Evolutionary conservation across 2,797 vertebrate genomes (phyloP), one percentile per base, ranked within the genome.

Genomic region (Emydoidea blandingii): DNA sequence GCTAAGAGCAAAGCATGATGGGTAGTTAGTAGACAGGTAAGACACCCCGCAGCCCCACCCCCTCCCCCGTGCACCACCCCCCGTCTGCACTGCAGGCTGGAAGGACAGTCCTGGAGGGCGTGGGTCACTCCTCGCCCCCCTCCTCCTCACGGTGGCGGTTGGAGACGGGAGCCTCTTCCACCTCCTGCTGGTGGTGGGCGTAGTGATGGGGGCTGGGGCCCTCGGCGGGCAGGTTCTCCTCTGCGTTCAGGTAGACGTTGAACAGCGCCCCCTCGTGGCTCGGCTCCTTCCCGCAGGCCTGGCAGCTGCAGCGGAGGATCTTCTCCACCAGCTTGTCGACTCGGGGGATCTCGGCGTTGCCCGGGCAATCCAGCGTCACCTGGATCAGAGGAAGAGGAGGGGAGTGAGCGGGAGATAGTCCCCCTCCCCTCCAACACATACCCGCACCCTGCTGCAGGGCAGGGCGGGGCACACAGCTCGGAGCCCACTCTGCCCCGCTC

Each of bases 251-350:
- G 91, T 99, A 99, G 81, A 99, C 98, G 27, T 99, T 99, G 98
- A 99, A 98, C 92, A 99, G 98, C 47, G 98, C 98, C 94, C 99
- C 99, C 97, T 99, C 99, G 76, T 99, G 99, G 96, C 96, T 98
- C 0, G 98, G 98, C 83, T 99, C 99, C 97, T 99, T 99, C 96
- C 99, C 99, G 1, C 99, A 99, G 0, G 99, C 99, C 98, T 99
- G 99, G 98, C 99, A 99, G 98, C 99, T 99, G 86, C 99, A 99
- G 89, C 99, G 99, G 79, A 99, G 97, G 80, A 99, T 99, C 98
- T 99, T 99, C 98, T 99, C 99, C 97, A 99, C 99, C 97, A 99
- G 97, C 89, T 99, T 99, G 95, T 99, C 99, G 94, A 99, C 99
- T 3, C 98, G 98, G 59, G 99, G 99, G 81, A 99, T 98, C 79